Base-by-base conservation (phyloP, 2,888 invertebrate species). In the Dendrolimus pini region DNA sequence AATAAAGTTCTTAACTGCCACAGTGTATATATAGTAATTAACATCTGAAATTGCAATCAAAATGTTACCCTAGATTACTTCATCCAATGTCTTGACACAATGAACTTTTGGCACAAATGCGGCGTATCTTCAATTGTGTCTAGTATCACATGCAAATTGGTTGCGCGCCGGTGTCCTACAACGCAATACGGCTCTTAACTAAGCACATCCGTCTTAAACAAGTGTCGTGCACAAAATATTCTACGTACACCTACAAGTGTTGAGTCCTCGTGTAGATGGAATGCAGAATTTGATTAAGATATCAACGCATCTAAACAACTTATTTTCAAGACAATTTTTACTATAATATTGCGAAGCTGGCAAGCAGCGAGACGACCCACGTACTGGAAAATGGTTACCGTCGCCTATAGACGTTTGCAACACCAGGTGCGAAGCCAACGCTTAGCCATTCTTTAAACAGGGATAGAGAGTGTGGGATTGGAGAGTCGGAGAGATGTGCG, bases 161-260 rank as follows among this genome's bases (percentile, higher is more conserved):
- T 47, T 47, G 47, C 47, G 47, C 47, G 12, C 47, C 47, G 47
- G 59, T 56, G 58, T 59, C 61, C 60, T 65, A 68, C 72, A 68
- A 67, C 76, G 77, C 69, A 74, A 72, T 72, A 72, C 69, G 67
- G 71, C 74, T 67, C 76, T 78, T 80, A 86, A 86, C 86, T 77
- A 75, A 81, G 62, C 67, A 71, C 84, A 84, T 86, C 86, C 86
- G 85, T 82, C 78, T 78, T 73, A 47, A 59, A 59, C 47, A 54
- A 53, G 54, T 59, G 67, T 70, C 64, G 69, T 62, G 66, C 69
- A 71, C 68, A 70, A 70, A 70, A 69, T 72, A 66, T 74, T 73
- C 69, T 74, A 73, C 78, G 47, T 47, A 47, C 47, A 47, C 30
- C 30, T 30, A 30, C 30, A 30, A 30, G 30, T 30, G 12, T 47